Conservation (phyloP, 2,113 vertebrate species). For the Aviceda subcristata region DNA sequence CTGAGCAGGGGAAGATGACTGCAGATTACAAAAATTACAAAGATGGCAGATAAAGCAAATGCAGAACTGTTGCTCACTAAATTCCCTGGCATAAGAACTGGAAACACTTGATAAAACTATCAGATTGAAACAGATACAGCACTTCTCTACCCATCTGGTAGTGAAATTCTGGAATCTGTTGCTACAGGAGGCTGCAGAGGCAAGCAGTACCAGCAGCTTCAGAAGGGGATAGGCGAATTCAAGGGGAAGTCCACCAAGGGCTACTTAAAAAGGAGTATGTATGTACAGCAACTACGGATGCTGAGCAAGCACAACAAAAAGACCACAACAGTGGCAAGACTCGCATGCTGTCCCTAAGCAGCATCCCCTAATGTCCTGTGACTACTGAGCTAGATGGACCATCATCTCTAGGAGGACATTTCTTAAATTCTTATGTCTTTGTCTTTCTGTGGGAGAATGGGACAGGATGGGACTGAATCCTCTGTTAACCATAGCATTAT, state of each 20-base stretch:
- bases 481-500: neutral
- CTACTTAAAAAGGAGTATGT: neutral
- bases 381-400: neutral
- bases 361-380: neutral
- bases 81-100: neutral
- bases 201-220: neutral
- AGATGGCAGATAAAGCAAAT: neutral
- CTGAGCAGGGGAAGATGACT: neutral
- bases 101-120: neutral
- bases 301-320: neutral
- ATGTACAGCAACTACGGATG: neutral
- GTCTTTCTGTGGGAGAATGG: neutral
- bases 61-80: neutral
- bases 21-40: neutral
- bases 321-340: neutral
- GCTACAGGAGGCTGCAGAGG: neutral
- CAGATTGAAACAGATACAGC: neutral
- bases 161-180: neutral
- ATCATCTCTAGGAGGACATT: neutral
- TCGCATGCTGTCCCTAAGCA: neutral
- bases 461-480: neutral
- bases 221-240: neutral
- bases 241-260: neutral
- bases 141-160: neutral
- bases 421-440: neutral